Evolutionary conservation across 2,113 vertebrate species (phyloP), one percentile per base, ranked within the genome.

Genomic region (Rhynchomys soricoides): DNA sequence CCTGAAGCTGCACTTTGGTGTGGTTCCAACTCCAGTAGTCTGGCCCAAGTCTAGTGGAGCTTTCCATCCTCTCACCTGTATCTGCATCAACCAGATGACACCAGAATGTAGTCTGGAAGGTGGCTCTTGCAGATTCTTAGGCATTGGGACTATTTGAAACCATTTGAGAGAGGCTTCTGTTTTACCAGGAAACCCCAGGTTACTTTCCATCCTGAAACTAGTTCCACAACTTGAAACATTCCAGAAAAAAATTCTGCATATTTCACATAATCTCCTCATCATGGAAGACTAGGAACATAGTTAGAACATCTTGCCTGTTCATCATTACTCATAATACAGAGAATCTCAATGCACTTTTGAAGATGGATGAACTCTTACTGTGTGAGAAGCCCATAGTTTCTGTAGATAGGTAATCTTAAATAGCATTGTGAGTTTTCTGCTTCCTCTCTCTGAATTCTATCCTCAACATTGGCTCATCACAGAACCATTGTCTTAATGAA

Each of bases 301-400:
- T 79, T 89, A 81, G 81, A 81, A 81, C 90, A 70, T 94, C 64
- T 79, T n/a, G n/a, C 50, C n/a, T 83, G 55, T 17, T 94, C 88
- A 83, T 11, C 34, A 78, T 17, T 79, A 70, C 29, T 85, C 88
- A 29, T 73, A 91, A 96, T 64, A 12, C 43, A 87, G 34, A 95
- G 37, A 83, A 73, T 24, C 48, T 96, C 57, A 34, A 71, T 71
- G 26, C 8, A 19, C 68, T 89, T 90, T 59, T 73, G 50, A 83
- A 94, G 45, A 83, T 10, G 88, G 64, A 90, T 15, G 40, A 8
- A 90, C 95, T 85, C 34, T 89, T 66, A 78, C 50, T 93, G 43
- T 45, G 22, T 21, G 31, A 93, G 79, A 93, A 88, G 2, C 73
- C 71, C 17, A 17, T 24, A 16, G 43, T 71, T 93, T 87, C 90